Evolutionary conservation across 2,113 vertebrate species (phyloP), one percentile per base, ranked within the genome.

Genomic region (Eulacestoma nigropectus): DNA sequence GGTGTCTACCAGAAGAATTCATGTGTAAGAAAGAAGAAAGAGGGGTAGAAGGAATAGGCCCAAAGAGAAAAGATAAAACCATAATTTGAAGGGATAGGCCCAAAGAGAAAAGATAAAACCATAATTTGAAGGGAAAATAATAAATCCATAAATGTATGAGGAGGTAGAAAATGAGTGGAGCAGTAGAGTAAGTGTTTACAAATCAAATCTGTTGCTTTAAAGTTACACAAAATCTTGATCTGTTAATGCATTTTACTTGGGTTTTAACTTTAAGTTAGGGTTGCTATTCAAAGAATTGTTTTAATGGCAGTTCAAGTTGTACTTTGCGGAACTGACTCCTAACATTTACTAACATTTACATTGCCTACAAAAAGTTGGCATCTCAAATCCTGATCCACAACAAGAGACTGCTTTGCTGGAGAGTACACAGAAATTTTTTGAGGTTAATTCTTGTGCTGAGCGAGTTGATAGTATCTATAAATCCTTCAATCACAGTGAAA

Each of bases 341-440:
- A 52, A 86, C 18, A 37, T 96, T 88, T 83, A 32, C 56, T 84
- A 82, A 60, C 39, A 55, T 70, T 70, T 77, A 56, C 64, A 17
- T 46, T 72, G 50, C 20, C 39, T 68, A 57, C 7, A 64, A 64
- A 86, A 94, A 74, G 6, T 32, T 78, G 81, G 59, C 19, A 72
- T 64, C 84, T 95, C 39, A 94, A 74, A 89, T 96, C 94, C 63
- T 50, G 65, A 67, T 89, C 89, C 84, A 84, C 80, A 93, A 84
- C 39, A 84, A 67, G 60, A 87, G 39, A 44, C 23, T 86, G 53
- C 23, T 70, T 93, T 14, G 4, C 32, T 85, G 46, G 26, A 73
- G 63, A 86, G 69, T 73, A 56, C 27, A 50, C 25, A 87, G 47
- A 39, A 93, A 52, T 72, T 53, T 87, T 85, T 41, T 68, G 33